Conservation (phyloP, 2,888 invertebrate genomes). For the Amaurobius ferox region DNA sequence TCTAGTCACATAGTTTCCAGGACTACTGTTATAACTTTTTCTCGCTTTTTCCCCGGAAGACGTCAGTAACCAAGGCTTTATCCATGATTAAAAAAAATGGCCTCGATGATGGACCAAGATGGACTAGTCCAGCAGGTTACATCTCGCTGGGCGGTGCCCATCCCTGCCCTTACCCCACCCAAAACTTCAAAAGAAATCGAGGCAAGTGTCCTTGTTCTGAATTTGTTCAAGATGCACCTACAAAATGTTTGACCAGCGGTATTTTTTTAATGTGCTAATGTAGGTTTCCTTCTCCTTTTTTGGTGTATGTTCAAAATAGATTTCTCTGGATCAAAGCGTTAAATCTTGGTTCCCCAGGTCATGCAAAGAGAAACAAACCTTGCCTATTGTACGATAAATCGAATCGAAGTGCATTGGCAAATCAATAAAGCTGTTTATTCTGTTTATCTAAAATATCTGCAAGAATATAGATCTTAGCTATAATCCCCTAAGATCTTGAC, state of each 20-base stretch:
- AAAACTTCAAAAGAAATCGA: not conserved
- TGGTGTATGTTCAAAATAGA: too few relatives aligned
- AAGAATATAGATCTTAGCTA: too few relatives aligned
- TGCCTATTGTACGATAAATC: too few relatives aligned
- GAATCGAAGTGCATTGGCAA: too few relatives aligned
- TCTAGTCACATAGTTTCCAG: not conserved
- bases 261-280: too few relatives aligned
- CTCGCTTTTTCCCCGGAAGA: not conserved
- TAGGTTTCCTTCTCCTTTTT: too few relatives aligned
- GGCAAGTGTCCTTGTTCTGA: conserved; percentile 31
- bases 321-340: too few relatives aligned
- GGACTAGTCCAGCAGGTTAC: not conserved
- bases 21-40: not conserved
- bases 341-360: too few relatives aligned
- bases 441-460: too few relatives aligned
- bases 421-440: too few relatives aligned
- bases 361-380: too few relatives aligned
- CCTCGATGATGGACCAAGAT: conserved; percentile 46
- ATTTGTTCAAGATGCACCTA: conserved; percentile 19
- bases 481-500: too few relatives aligned
- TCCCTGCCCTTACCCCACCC: conserved; percentile 28
- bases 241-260: not conserved
- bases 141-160: conserved; percentile 25
- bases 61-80: not conserved
- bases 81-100: not conserved